Evolutionary conservation across 2,888 invertebrate genomes (phyloP), one percentile per base, ranked within the genome.

Genomic region (Pristionchus japonicus): DNA sequence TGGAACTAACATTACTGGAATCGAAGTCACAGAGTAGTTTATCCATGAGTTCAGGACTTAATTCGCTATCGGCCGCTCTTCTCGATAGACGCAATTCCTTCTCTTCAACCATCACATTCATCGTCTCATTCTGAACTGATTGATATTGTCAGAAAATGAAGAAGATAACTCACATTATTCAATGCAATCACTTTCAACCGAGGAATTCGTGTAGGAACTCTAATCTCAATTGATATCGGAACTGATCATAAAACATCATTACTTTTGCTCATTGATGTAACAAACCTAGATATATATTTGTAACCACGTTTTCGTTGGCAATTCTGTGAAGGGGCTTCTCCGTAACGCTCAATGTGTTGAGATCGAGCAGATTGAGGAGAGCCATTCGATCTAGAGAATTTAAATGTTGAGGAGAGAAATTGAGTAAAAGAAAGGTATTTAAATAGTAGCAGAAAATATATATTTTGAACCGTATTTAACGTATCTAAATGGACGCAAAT

Each of bases 311-410:
- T 23, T 1, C 23, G 7, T 43, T 77, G n/a, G 77, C 77, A 47
- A 77, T 47, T 23, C 9, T n/a, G 17, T 77, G 77, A 47, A 77
- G 77, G 13, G 77, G 77, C 13, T 77, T 77, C 27, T 77, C 77
- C 77, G 43, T 77, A 27, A 47, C 47, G 27, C 77, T 47, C 11
- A 27, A 0, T 6, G 3, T 27, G 27, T 15, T 11, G 13, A 77
- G 11, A 17, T 20, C 43, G 3, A 77, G 17, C 2, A 77, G 77
- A 47, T 77, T 74, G 43, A 40, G n/a, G 6, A 20, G 40, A n/a
- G n/a, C 17, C 77, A 77, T 77, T 47, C 3, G 15, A 1, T 17
- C 77, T 77, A 11, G 9, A 57, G 57, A 57, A 9, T 23, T 57
- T 23, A 23, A 57, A 57, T 43, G 7, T 9, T 9, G 7, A 43